phyloP scores from a whole-genome alignment of 2,888 invertebrate species.

The Andrena bicolor region DNA sequence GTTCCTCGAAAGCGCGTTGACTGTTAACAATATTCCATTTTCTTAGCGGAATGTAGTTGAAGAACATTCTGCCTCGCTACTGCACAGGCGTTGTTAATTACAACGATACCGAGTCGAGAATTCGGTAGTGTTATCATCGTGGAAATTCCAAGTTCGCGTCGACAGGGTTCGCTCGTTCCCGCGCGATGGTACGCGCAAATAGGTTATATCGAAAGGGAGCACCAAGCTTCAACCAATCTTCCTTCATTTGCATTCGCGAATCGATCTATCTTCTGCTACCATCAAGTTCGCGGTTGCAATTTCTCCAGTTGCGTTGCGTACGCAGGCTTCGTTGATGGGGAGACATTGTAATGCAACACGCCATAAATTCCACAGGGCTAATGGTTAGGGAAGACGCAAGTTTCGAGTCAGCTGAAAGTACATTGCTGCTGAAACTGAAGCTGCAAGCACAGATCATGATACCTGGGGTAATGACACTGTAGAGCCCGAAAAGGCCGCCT shows the following conservation, averaged over 20 bases:
- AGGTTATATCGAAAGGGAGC: slow-evolving; percentile 21
- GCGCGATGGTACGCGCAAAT: slow-evolving; percentile 26
- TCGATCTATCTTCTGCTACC: slow-evolving; percentile 41
- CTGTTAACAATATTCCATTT: slow-evolving; percentile 2
- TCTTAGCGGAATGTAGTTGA: background rate
- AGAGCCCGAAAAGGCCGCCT: too few species aligned
- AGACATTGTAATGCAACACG: background rate
- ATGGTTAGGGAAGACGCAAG: too few species aligned
- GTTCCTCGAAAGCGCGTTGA: background rate
- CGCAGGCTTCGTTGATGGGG: slow-evolving; percentile 27
- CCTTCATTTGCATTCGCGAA: slow-evolving; percentile 44
- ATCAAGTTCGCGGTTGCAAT: slow-evolving; percentile 14
- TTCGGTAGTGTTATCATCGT: slow-evolving; percentile 14
- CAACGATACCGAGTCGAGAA: slow-evolving; percentile 28
- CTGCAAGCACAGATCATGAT: too few species aligned
- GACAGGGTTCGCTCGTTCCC: background rate
- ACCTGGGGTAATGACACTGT: too few species aligned
- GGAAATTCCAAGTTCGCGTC: slow-evolving; percentile 7
- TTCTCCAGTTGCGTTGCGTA: slow-evolving; percentile 19
- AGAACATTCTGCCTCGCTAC: background rate
- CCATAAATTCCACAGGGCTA: too few species aligned
- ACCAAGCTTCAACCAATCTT: slow-evolving; percentile 23
- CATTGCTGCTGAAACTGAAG: too few species aligned
- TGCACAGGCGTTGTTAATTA: slow-evolving; percentile 35
- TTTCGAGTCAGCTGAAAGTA: too few species aligned